Evolutionary conservation across 1,140 invertebrate species (phyloP).

Genomic region (Eupristina koningsbergeri): DNA sequence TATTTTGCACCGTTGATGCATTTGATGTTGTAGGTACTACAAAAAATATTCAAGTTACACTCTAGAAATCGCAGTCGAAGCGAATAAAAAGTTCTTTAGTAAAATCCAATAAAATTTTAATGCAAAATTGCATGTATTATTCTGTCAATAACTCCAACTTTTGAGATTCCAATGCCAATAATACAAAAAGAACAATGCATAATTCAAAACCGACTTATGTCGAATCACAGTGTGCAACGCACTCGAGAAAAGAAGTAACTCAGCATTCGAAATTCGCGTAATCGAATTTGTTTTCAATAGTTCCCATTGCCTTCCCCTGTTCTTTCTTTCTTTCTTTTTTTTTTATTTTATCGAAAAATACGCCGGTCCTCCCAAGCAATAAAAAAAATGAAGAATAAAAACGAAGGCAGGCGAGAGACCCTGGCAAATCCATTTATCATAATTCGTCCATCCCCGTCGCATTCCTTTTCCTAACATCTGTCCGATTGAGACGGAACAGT

Average conservation of each 20-base stretch:
- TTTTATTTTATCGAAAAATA: background rate
- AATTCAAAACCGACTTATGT: background rate
- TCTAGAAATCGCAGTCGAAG: too few relatives aligned
- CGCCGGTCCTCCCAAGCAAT: too few relatives aligned
- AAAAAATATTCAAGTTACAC: too few relatives aligned
- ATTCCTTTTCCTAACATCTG: background rate
- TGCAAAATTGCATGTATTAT: background rate
- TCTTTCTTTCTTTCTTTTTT: too few relatives aligned
- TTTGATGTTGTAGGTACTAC: too few relatives aligned
- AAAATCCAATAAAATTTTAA: background rate
- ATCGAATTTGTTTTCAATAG: background rate
- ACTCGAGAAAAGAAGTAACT: background rate
- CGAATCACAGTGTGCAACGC: background rate
- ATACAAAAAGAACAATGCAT: background rate
- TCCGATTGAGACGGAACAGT: constrained; percentile 51
- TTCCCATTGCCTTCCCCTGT: background rate
- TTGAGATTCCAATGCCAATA: background rate
- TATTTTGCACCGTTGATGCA: too few relatives aligned
- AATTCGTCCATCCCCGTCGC: background rate
- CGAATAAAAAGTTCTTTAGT: background rate
- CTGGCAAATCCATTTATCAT: constrained; percentile 14
- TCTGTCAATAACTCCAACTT: background rate
- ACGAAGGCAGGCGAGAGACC: background rate
- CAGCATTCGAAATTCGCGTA: background rate
- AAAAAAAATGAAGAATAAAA: background rate